Evolutionary conservation across 2,888 invertebrate genomes (phyloP).

Genomic region (Neoaliturus tenellus): DNA sequence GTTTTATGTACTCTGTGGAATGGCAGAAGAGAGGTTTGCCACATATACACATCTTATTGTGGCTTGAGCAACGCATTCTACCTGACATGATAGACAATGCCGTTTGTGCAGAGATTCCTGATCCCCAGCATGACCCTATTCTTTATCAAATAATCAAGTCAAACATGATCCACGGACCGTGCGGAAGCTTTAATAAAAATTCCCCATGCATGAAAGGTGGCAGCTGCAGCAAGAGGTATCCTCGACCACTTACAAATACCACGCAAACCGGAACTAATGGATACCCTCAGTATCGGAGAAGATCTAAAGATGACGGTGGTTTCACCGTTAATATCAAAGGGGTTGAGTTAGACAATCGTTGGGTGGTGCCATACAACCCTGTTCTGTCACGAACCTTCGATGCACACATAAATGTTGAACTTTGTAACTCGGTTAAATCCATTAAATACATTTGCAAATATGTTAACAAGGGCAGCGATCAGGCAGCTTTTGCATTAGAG

Average conservation of each 20-base stretch:
- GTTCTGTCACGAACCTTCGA: conserved; percentile 59
- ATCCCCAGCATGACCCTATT: conserved; percentile 64
- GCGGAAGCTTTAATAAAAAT: conserved; percentile 67
- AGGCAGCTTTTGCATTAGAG: conserved; percentile 49
- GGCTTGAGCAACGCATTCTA: conserved; percentile 40
- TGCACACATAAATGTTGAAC: conserved; percentile 65
- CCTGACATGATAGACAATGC: conserved; percentile 44
- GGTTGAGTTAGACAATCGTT: conserved; percentile 63
- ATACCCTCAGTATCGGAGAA: conserved; percentile 66
- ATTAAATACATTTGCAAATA: conserved; percentile 65
- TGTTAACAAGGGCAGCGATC: conserved; percentile 65
- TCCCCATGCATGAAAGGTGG: conserved; percentile 70
- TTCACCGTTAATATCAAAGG: conserved; percentile 28
- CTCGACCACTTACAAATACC: conserved; percentile 63
- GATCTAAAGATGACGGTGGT: conserved; percentile 59
- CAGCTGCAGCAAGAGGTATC: conserved; percentile 64
- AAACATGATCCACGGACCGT: conserved; percentile 70
- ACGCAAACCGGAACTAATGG: conserved; percentile 66
- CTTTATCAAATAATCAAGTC: conserved; percentile 66
- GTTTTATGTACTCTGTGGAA: conserved; percentile 65
- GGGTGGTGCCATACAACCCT: conserved; percentile 63
- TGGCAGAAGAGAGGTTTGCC: conserved; percentile 68
- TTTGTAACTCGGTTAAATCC: conserved; percentile 64
- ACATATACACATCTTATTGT: conserved; percentile 62
- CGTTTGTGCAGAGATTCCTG: conserved; percentile 67